Conservation (phyloP, 2,888 invertebrate species). For the Theristus sp. region DNA sequence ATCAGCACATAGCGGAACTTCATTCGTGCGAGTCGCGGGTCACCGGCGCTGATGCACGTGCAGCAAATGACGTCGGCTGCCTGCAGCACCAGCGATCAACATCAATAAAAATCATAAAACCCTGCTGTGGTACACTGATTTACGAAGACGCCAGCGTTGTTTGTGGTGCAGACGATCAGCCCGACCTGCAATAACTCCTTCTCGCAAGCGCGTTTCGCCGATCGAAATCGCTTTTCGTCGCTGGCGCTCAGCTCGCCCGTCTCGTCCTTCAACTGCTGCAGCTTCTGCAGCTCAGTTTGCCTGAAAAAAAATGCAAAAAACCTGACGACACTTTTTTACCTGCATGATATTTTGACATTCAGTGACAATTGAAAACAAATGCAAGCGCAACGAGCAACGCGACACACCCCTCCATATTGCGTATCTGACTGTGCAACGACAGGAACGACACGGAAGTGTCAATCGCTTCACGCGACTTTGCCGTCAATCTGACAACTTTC, state of each 20-base stretch:
- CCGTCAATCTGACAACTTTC: slow-evolving; percentile 77
- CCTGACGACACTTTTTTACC: too few species aligned
- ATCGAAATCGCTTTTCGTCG: slow-evolving; percentile 80
- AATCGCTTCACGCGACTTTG: slow-evolving; percentile 91
- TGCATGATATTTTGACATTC: too few species aligned
- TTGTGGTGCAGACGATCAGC: too few species aligned
- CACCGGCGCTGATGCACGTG: slow-evolving; percentile 96
- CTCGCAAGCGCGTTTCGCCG: slow-evolving; percentile 72
- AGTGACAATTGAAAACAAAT: too few species aligned
- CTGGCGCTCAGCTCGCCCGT: slow-evolving; percentile 86
- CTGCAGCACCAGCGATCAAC: too few species aligned
- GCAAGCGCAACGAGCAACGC: too few species aligned
- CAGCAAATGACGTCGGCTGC: slow-evolving; percentile 97
- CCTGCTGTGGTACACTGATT: too few species aligned
- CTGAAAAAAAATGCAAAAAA: too few species aligned
- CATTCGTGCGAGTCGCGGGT: slow-evolving; percentile 71
- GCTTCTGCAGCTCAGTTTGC: slow-evolving; percentile 73
- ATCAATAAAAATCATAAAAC: too few species aligned
- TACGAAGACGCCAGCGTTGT: too few species aligned
- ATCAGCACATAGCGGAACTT: slow-evolving; percentile 51
- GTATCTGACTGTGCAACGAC: slow-evolving; percentile 87
- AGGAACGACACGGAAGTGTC: slow-evolving; percentile 91
- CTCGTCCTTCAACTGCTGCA: slow-evolving; percentile 90
- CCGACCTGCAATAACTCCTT: slow-evolving; percentile 46
- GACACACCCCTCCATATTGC: slow-evolving; percentile 59